Conservation (phyloP, 2,113 vertebrate species). For the human (Homo sapiens) region GRCh38 chr15:40261501-40262000, state of each 20-base stretch:
- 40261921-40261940: not conserved
- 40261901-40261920: not conserved
- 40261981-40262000: not conserved
- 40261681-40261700: not conserved
- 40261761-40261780: not conserved
- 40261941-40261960: not conserved
- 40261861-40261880: not conserved
- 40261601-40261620: not conserved
- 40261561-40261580: not conserved
- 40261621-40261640: not conserved
- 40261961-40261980: not conserved
- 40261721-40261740: not conserved
- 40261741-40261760: not conserved
- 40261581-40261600: slow-evolving; percentile 5
- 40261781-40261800: not conserved
- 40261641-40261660: not conserved
- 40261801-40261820: not conserved
- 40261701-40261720: not conserved
- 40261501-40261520: no score
- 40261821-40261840: not conserved
- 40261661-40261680: not conserved
- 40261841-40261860: not conserved
- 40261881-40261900: not conserved
- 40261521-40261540: no score
- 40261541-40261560: not conserved